Base-by-base conservation (phyloP, 2,797 vertebrate genomes). In the Coranthus polyacanthus region DNA sequence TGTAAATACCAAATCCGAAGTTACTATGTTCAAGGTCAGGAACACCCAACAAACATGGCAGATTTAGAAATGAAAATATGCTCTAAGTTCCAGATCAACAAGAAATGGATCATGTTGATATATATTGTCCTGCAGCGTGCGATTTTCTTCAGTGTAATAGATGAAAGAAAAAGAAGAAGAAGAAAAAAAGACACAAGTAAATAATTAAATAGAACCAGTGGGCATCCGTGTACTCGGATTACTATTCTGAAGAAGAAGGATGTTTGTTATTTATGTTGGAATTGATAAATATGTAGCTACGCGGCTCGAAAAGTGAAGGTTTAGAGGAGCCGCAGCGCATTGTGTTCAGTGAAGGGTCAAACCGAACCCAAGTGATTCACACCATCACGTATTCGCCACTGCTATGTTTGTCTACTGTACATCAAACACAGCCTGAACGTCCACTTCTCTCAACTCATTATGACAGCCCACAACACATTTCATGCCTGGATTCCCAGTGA, bases 231-330 rank as follows among this genome's bases (percentile, higher is more conserved):
- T 49, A n/a, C 26, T 36, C 13, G 0, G 41, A 60, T 63, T 81
- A 29, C 78, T 84, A 77, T 87, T 80, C 60, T 61, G 46, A 65
- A 73, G 69, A 21, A 72, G 52, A 58, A 71, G 41, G 67, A 49
- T 55, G 57, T 67, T 71, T 68, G 74, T 73, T 86, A 76, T 86
- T 66, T 77, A 76, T 60, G 51, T 55, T 75, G 12, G 44, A 67
- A 56, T 3, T 61, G 54, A 74, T 80, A 51, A 78, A 81, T 69
- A 57, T 69, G 36, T 78, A 60, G 72, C n/a, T 56, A 39, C 17
- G 22, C 8, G 26, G 43, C 3, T 34, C 2, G 10, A 55, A 38
- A 43, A 39, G 15, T n/a, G 24, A 59, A 47, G 42, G 20, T 17
- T 2, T 29, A 53, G 24, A 22, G 5, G 11, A 5, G 43, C 38